phyloP scores from a whole-genome alignment of 37 sponge, comb jelly and placozoan genomes.

The Petrosia ficiformis region DNA sequence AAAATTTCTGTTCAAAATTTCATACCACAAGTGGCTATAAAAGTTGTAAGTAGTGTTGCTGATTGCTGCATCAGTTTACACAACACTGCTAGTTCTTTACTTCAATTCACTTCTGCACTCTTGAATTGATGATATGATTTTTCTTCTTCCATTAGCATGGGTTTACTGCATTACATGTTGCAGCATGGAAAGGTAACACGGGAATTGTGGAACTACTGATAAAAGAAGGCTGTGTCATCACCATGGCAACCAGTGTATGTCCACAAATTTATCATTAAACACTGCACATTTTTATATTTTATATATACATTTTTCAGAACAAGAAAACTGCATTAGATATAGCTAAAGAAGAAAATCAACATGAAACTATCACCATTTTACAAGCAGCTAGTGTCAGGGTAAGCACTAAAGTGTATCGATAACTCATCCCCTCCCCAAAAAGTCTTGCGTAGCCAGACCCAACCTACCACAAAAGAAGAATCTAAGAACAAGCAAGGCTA shows the following conservation, averaged over 20 bases:
- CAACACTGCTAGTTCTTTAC: too few species aligned
- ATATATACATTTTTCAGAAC: conserved; percentile 19
- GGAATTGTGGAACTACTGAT: conserved; percentile 47
- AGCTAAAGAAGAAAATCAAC: conserved; percentile 63
- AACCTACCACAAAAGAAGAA: too few species aligned
- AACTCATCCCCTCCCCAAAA: too few species aligned
- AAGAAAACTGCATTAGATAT: conserved; percentile 58
- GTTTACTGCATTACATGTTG: conserved; percentile 57
- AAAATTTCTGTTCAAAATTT: too few species aligned
- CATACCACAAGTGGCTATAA: too few species aligned
- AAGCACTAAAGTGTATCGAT: neutral
- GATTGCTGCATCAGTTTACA: too few species aligned
- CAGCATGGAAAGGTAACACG: conserved; percentile 60
- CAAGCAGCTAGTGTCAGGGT: conserved; percentile 59
- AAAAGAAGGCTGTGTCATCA: conserved; percentile 17
- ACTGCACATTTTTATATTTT: too few species aligned
- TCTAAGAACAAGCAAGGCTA: too few species aligned
- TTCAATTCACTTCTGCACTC: too few species aligned
- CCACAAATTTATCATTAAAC: neutral
- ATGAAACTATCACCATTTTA: conserved; percentile 30
- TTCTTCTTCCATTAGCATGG: conserved; percentile 30
- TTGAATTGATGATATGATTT: too few species aligned
- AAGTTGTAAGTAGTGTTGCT: too few species aligned
- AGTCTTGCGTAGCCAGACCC: too few species aligned
- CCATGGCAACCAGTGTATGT: neutral